Conservation (phyloP, 2,797 vertebrate species). For the Mus caroli region DNA sequence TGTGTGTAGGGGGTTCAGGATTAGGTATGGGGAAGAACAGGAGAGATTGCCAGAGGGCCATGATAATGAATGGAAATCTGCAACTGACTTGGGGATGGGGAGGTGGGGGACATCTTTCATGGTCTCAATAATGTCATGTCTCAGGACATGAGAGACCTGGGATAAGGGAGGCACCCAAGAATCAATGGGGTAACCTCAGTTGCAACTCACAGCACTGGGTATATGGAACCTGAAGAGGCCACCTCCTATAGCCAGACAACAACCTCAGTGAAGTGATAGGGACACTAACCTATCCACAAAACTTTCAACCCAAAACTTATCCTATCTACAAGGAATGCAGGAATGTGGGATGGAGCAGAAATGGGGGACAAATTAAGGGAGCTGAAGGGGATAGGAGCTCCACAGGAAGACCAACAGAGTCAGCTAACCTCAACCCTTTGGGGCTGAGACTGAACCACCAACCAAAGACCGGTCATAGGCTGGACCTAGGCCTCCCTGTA, state of each 20-base stretch:
- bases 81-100: background rate
- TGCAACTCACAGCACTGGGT: background rate
- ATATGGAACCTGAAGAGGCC: background rate
- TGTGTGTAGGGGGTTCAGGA: background rate
- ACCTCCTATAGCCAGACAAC: background rate
- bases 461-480: background rate
- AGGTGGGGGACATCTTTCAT: background rate
- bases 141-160: background rate
- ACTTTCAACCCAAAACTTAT: background rate
- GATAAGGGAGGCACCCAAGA: background rate
- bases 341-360: background rate
- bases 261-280: background rate
- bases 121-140: too few relatives aligned
- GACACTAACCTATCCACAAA: background rate
- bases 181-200: background rate
- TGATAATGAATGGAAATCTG: background rate
- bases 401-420: background rate
- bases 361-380: background rate
- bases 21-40: background rate
- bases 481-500: background rate
- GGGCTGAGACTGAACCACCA: background rate
- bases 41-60: background rate
- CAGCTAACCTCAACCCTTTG: background rate
- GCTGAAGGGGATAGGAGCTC: background rate
- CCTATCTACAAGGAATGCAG: background rate